These are phyloP conservation scores for Cherax destructor DNA, from an alignment of 1,140 invertebrate genomes.

Conservation along the genomic window DNA sequence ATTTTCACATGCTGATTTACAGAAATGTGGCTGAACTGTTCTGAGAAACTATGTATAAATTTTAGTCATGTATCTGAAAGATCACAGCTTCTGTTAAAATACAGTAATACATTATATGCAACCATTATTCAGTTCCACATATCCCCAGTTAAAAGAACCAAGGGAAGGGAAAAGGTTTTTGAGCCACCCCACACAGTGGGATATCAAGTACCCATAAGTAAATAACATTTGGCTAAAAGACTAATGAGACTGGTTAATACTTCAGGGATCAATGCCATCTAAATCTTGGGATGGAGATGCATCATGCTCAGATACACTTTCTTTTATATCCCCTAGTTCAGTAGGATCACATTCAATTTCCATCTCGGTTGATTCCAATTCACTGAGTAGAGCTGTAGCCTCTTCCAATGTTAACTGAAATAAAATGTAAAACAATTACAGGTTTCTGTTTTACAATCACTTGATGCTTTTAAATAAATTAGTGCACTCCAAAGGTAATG, in stretches of 20 bases:
- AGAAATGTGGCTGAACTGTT: not conserved
- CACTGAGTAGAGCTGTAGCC: constrained; percentile 72
- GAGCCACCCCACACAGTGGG: not conserved
- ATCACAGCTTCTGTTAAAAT: not conserved
- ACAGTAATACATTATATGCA: not conserved
- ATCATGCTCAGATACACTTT: constrained; percentile 61
- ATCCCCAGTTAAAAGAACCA: not conserved
- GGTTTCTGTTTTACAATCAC: too few relatives aligned
- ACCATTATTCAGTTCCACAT: not conserved
- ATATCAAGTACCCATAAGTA: not conserved
- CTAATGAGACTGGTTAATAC: not conserved
- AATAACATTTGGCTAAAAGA: not conserved
- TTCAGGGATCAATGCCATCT: constrained; percentile 60
- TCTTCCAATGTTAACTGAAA: constrained; percentile 73
- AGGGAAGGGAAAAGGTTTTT: not conserved
- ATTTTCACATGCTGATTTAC: not conserved
- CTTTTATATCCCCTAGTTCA: constrained; percentile 71
- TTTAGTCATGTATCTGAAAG: not conserved
- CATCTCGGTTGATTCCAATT: constrained; percentile 71
- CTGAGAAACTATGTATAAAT: not conserved
- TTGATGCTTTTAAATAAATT: too few relatives aligned
- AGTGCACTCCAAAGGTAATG: too few relatives aligned
- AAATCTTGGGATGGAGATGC: constrained; percentile 54
- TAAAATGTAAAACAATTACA: too few relatives aligned
- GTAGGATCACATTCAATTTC: constrained; percentile 68